Conservation (phyloP, 2,888 invertebrate species). For the Meteorus cinctellus region DNA sequence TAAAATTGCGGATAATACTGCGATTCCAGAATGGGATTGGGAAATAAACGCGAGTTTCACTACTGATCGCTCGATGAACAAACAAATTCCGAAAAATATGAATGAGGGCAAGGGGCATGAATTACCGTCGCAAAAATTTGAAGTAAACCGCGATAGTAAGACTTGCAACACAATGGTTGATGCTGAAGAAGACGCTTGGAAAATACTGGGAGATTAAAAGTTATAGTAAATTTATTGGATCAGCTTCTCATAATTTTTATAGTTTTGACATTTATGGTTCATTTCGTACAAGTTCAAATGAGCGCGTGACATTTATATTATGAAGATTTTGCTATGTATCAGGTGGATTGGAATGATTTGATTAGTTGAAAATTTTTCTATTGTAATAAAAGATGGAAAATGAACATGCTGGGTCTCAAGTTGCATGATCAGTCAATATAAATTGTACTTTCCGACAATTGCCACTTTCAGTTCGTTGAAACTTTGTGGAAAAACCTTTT, state of each 20-base stretch:
- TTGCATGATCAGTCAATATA: no score
- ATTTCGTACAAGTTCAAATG: no score
- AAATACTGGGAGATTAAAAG: slow-evolving; percentile 69
- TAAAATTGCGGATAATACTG: slow-evolving; percentile 56
- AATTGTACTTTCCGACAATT: no score
- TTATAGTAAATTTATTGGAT: slow-evolving; percentile 34
- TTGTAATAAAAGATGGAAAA: no score
- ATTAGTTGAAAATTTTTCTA: no score
- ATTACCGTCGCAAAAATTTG: slow-evolving; percentile 64
- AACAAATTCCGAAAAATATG: slow-evolving; percentile 48
- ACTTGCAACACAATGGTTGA: slow-evolving; percentile 62
- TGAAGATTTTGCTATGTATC: no score
- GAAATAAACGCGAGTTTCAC: slow-evolving; percentile 55
- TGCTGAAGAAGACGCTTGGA: slow-evolving; percentile 70
- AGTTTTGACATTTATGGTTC: background rate
- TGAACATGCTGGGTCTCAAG: no score
- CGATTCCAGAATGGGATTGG: slow-evolving; percentile 65
- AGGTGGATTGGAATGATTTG: no score
- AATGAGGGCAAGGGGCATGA: slow-evolving; percentile 60
- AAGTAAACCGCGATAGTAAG: slow-evolving; percentile 60
- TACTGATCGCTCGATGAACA: slow-evolving; percentile 52
- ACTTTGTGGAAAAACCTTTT: no score
- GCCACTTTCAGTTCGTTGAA: no score
- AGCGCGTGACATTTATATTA: no score
- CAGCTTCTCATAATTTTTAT: background rate